These are phyloP conservation scores for Vultur gryphus DNA, from an alignment of 2,797 vertebrate species.

Conservation along the genomic window DNA sequence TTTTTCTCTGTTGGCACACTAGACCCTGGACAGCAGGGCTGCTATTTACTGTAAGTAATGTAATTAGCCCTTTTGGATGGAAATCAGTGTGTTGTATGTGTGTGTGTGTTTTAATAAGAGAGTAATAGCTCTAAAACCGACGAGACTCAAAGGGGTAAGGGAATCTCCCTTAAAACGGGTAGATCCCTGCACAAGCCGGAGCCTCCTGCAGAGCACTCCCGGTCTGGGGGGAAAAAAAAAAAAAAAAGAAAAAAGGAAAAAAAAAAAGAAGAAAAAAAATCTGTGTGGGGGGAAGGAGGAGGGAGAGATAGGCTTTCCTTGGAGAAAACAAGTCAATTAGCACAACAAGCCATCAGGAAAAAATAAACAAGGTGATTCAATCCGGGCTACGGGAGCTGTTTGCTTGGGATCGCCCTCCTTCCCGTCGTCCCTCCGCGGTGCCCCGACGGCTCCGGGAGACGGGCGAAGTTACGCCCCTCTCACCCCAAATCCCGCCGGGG, in stretches of 20 bases:
- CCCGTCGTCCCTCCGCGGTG: neutral
- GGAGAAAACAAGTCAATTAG: conserved; percentile 40
- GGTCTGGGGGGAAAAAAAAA: neutral
- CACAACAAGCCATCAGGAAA: neutral
- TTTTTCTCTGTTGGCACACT: conserved; percentile 61
- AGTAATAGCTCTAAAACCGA: conserved; percentile 48
- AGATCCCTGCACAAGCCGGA: conserved; percentile 1
- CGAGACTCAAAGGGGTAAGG: neutral
- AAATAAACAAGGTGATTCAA: conserved; percentile 35
- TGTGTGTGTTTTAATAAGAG: conserved; percentile 46
- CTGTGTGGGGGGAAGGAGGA: neutral
- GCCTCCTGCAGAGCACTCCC: neutral
- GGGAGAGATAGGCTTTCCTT: neutral
- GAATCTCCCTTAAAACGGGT: conserved; percentile 24
- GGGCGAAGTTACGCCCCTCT: neutral
- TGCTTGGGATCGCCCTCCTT: neutral
- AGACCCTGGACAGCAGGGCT: conserved; percentile 72
- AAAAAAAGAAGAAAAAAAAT: neutral
- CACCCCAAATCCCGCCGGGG: no score
- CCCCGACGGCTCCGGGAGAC: neutral
- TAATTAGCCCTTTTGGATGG: conserved; percentile 74
- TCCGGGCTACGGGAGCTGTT: neutral
- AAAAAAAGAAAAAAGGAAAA: no score
- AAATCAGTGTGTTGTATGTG: conserved; percentile 58
- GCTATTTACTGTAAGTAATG: conserved; percentile 78